Evolutionary conservation across 2,888 invertebrate genomes (phyloP), one percentile per base, ranked within the genome.

Genomic region (Timandra comae): DNA sequence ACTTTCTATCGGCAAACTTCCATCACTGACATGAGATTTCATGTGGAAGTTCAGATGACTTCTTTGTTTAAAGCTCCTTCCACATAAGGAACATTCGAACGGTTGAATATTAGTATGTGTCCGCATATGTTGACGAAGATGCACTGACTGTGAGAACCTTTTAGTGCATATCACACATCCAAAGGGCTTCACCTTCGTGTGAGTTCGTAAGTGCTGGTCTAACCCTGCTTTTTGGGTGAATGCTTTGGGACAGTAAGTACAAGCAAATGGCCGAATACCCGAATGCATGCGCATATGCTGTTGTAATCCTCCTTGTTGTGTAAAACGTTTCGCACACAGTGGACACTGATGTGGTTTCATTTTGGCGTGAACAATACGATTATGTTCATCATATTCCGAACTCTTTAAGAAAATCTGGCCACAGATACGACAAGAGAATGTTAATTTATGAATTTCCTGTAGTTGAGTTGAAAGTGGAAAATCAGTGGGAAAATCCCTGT

Each of bases 61-160:
- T 36, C 80, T 81, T 52, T 86, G 86, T 33, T 86, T 86, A 33
- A 86, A 86, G 23, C 78, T 59, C 19, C 77, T 62, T 1, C 70
- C 67, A 33, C 86, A 86, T 0, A 77, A 52, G 0, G 68, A 59
- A 43, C 86, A 86, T 45, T 72, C 74, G 41, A 85, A 86, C 0
- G 86, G 86, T 41, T 85, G 85, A 27, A 85, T 82, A 43, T 84
- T 85, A 0, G 86, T 85, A 43, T 86, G 86, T 0, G 84, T 84
- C 0, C 86, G 62, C 86, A 86, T 86, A 49, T 86, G 86, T 47
- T 86, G 86, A 1, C 77, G 61, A 20, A 86, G 58, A 38, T 86
- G 86, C 1, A 86, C 84, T 0, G 85, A 84, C 35, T 86, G 86
- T 0, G 86, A 84, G 46, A 86, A 86, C 27, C 76, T 70, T 39